Conservation (phyloP, 2,888 invertebrate genomes). For the Eupithecia centaureata region DNA sequence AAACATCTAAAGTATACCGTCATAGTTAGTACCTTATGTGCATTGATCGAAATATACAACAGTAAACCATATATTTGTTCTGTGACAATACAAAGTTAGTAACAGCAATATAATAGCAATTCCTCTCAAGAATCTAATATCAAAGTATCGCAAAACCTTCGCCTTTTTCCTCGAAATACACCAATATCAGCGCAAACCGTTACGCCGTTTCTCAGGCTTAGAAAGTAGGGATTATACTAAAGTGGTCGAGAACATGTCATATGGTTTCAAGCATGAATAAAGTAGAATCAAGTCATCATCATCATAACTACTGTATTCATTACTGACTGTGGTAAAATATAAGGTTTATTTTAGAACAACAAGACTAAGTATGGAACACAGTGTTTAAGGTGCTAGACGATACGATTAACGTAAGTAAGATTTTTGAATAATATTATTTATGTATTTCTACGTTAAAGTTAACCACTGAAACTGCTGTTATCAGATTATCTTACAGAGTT, state of each 20-base stretch:
- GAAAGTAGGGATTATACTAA: conserved; percentile 27
- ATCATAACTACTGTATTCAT: neutral
- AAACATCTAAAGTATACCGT: too few relatives aligned
- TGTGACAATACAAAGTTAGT: neutral
- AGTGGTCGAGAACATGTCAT: conserved; percentile 23
- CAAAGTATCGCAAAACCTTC: conserved; percentile 13
- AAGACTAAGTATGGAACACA: too few relatives aligned
- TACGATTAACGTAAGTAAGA: too few relatives aligned
- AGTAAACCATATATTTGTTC: too few relatives aligned
- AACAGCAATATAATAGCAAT: conserved; percentile 4
- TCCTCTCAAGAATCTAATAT: conserved; percentile 9
- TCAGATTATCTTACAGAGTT: neutral
- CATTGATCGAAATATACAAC: neutral
- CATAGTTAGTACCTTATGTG: too few relatives aligned
- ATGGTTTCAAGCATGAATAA: conserved; percentile 6
- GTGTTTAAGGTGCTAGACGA: too few relatives aligned
- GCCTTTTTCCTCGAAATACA: conserved; percentile 8
- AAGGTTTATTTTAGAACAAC: too few relatives aligned
- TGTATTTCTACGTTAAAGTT: too few relatives aligned
- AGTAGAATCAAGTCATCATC: neutral
- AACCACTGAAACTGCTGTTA: neutral
- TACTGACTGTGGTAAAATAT: too few relatives aligned
- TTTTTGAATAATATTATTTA: too few relatives aligned
- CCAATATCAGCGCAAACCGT: conserved; percentile 19
- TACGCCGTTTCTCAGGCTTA: conserved; percentile 14